Evolutionary conservation across 2,797 vertebrate genomes (phyloP), one percentile per base, ranked within the genome.

Genomic region (Acomys russatus): DNA sequence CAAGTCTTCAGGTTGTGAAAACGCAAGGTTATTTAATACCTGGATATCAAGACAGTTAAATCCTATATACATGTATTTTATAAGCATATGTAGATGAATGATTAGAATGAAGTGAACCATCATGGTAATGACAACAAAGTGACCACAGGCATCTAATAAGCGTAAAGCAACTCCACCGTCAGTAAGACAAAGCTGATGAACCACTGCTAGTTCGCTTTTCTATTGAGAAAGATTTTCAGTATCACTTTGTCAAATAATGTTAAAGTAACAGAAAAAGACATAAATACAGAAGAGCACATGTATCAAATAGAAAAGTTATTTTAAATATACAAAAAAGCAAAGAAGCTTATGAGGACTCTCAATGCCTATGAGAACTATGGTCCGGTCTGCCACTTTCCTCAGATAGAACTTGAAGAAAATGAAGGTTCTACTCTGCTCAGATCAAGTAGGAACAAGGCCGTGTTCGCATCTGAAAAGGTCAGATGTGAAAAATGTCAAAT

Each of bases 401-500:
- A 74, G 18, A 88, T 33, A 38, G 17, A 3, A 33, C 33, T 54
- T 78, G 22, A 63, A 23, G 30, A 38, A 90, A 79, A 83, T 74
- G 12, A 83, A 92, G 44, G 3, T 0, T 96, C 23, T 49, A 89
- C 54, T 91, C 6, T 66, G 33, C 86, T 84, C 66, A 59, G 33
- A 74, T 82, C 51, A 76, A 85, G 38, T 14, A 79, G 61, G 23
- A 74, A 90, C 63, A 6, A 90, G 91, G 28, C 78, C 70, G 9
- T 2, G 88, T 61, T 44, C 38, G 9, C 90, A 2, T 54, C 83
- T 92, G 15, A 88, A 66, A 20, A 92, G 44, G n/a, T 91, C 73
- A 95, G 14, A 94, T 20, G 80, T 68, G 56, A 91, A 2, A 17
- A 23, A 93, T 54, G 9, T 80, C 6, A 94, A 92, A 94, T 94